Base-by-base conservation (phyloP, 2,113 vertebrate species). In the Litocranius walleri region DNA sequence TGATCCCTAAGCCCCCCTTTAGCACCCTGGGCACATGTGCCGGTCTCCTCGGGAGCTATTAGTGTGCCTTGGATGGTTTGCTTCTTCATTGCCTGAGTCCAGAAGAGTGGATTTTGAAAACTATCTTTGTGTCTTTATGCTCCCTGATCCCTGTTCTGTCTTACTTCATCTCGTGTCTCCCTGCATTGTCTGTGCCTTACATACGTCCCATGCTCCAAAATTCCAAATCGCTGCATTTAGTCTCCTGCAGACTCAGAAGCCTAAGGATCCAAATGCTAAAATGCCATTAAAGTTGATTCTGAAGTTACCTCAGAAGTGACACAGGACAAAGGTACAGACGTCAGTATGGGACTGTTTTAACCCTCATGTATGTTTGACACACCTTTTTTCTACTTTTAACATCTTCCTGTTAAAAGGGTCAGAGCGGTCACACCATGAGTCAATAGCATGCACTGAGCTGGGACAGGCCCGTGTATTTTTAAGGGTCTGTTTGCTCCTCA, bases 351-450 rank as follows among this genome's bases (percentile, higher is more conserved):
- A 2, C 1, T 11, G 0, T 40, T 40, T 23, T 36, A 14, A 29
- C 36, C 3, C 29, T 89, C 3, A 0, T 29, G 36, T 30, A 64
- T 36, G 48, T 25, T 29, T 21, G 12, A 92, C 16, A 5, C 12
- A 3, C 9, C 19, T 27, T 61, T 43, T 48, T 61, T 17, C 16
- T 27, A 0, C 2, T 36, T 71, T 27, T 7, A 13, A 5, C 2
- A 1, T 71, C 40, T 71, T 67, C 43, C 56, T 57, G 59, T 36
- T 14, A 25, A 93, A 71, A 23, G 40, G 3, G 8, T 40, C 9
- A 5, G 10, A 27, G 5, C 4, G 0, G 0, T 8, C 1, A 29
- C 0, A 0, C 6, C 7, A 2, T 27, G 21, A 54, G 8, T n/a
- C 84, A 7, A 2, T 10, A 40, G 17, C 4, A 2, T 13, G 19